Evolutionary conservation across 2,797 vertebrate genomes (phyloP), one percentile per base, ranked within the genome.

Genomic region (Dallia pectoralis): DNA sequence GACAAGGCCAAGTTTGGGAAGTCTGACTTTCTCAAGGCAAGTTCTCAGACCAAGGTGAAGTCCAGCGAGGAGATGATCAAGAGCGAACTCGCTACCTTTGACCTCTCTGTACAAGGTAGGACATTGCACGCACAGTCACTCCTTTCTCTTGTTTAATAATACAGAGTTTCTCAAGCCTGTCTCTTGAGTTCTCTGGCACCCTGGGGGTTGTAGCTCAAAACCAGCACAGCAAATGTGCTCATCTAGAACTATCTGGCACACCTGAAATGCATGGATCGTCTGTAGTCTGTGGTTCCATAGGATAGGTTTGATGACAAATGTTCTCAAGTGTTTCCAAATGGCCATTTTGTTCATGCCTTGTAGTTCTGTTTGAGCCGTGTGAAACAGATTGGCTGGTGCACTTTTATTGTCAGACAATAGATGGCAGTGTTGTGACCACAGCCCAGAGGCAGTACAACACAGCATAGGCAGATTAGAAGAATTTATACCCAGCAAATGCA

Each of bases 1-100:
- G 97, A 99, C 83, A 99, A 98, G 78, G 95, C 96, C 0, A 99
- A 99, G 87, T 98, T 99, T 87, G 97, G 96, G 88, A 99, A 97
- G 88, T 98, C 97, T 62, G 98, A 99, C 91, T 99, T 99, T 87
- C 91, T 99, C 67, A 93, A 98, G 90, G 97, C 97, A 1, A 97
- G 94, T 66, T 87, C 96, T 29, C 98, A 99, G 85, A 85, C 95
- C 82, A 99, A 98, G 86, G 92, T 99, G 84, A 98, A 98, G 81
- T 99, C 98, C 77, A 99, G 97, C 1, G 98, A 99, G 84, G 98
- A 99, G 91, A 99, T 99, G 98, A 99, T 99, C 90, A 96, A 91
- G 92, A 97, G 92, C 0, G 98, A 99, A 71, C 93, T 99, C 72
- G 98, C 96, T 1, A 99, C 98, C 4, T 99, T 99, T 87, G 98